Evolutionary conservation across 2,113 vertebrate species (phyloP), one percentile per base, ranked within the genome.

Genomic region (Xenotilapia leptura): DNA sequence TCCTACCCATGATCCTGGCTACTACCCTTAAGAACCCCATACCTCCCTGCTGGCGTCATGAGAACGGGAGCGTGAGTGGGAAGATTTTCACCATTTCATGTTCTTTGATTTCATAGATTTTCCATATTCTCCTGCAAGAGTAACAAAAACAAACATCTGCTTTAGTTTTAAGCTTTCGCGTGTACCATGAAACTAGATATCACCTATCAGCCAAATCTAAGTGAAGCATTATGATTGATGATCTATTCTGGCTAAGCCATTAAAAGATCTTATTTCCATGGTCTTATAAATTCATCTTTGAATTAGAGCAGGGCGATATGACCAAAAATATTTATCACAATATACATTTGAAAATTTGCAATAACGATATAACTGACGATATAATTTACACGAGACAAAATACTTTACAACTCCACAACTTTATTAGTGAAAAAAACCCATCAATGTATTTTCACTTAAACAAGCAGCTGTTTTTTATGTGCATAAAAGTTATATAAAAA

Each of bases 21-120:
- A 94, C 45, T 49, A 93, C 80, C 88, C 93, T 94, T 33, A 95
- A 70, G 84, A 96, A 60, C 80, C 93, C 95, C 96, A 97, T 97
- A 83, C 84, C 89, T 83, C 56, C 17, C 42, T 58, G 21, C 1
- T 82, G 73, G 23, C 62, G 88, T 95, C 93, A 95, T 82, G 80
- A 86, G 31, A 85, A 53, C 3, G 51, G 49, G 9, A 38, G 38
- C 3, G 19, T 28, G 65, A 58, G 68, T 2, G 42, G 60, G 55
- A 88, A 86, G 45, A 60, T 15, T 10, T 45, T 85, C 82, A 86
- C 0, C 91, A 93, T 92, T 4, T 47, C 85, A 56, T 36, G 53
- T 2, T 49, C 38, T 62, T 31, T 54, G 53, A 77, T 19, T 49
- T 54, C 2, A 21, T 21, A 45, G 40, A 19, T 7, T 33, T 51